Percentiles rank a stretch among this genome's conserved stretches.
Conservation (phyloP, 1,140 invertebrate species). For the Alviniconcha marisindica region DNA sequence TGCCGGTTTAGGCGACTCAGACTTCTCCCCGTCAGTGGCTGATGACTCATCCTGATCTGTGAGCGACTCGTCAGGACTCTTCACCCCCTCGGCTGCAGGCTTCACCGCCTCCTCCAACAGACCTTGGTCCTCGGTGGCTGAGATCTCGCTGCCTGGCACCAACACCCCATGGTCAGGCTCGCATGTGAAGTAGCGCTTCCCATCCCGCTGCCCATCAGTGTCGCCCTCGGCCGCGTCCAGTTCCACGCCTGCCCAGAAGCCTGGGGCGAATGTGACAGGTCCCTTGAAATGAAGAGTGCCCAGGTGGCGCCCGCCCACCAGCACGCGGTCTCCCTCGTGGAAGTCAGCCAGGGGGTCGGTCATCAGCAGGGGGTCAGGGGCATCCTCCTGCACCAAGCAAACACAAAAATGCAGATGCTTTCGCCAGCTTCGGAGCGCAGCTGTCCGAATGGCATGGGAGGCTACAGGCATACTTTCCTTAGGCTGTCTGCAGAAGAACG, state of each 20-base stretch:
- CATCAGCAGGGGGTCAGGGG: constrained; percentile 36
- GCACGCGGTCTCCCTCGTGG: constrained; percentile 91
- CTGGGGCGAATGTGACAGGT: constrained; percentile 91
- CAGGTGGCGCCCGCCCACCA: constrained; percentile 89
- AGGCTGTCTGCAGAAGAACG: too few relatives aligned
- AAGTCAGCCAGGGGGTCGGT: constrained; percentile 63
- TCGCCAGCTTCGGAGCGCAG: too few relatives aligned
- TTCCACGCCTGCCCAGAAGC: constrained; percentile 80
- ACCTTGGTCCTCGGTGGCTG: constrained; percentile 31
- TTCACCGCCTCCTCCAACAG: not conserved
- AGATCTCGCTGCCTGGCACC: constrained; percentile 71
- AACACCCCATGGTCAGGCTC: constrained; percentile 74
- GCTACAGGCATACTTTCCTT: too few relatives aligned
- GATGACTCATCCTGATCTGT: constrained; percentile 52
- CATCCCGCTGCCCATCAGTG: constrained; percentile 77
- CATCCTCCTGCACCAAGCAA: constrained; percentile 10
- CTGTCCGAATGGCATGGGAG: too few relatives aligned
- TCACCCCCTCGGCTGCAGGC: not conserved
- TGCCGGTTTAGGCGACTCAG: constrained; percentile 54
- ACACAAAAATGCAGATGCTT: too few relatives aligned
- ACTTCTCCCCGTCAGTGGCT: constrained; percentile 55
- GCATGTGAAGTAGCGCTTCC: constrained; percentile 75
- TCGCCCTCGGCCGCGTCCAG: constrained; percentile 77
- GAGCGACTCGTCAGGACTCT: constrained; percentile 47
- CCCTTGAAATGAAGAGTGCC: constrained; percentile 91